Conservation (phyloP, 2,888 invertebrate genomes). For the Aporophyla nigra region DNA sequence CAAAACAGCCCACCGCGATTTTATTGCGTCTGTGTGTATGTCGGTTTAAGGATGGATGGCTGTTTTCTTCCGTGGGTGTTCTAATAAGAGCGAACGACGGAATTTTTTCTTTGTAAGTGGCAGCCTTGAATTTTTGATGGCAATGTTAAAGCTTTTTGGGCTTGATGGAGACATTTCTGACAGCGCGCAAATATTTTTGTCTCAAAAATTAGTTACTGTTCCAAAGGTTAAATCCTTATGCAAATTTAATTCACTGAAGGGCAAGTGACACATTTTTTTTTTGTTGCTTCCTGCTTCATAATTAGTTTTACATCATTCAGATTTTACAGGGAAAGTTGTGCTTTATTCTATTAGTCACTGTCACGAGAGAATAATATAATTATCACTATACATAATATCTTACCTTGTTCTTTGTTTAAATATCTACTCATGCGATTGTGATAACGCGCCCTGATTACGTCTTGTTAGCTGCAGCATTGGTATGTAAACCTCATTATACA, state of each 20-base stretch:
- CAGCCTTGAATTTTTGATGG: neutral
- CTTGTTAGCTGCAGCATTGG: conserved; percentile 12
- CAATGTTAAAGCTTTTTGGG: neutral
- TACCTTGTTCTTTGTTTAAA: neutral
- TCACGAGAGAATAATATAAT: neutral
- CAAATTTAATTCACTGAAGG: neutral
- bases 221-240: neutral
- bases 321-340: neutral
- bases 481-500: conserved; percentile 42
- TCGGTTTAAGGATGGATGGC: neutral
- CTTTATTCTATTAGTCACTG: neutral
- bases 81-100: neutral
- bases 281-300: neutral
- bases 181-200: neutral
- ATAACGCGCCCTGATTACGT: neutral
- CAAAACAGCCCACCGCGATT: too few relatives aligned
- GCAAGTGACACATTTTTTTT: neutral
- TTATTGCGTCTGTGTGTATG: too few relatives aligned
- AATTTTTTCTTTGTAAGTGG: neutral
- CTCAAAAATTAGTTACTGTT: neutral
- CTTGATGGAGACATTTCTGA: neutral
- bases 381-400: neutral
- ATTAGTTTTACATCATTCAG: neutral
- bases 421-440: neutral
- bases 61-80: conserved; percentile 1